These are phyloP conservation scores for Actias luna DNA, from an alignment of 2,888 invertebrate genomes.

Conservation along the genomic window DNA sequence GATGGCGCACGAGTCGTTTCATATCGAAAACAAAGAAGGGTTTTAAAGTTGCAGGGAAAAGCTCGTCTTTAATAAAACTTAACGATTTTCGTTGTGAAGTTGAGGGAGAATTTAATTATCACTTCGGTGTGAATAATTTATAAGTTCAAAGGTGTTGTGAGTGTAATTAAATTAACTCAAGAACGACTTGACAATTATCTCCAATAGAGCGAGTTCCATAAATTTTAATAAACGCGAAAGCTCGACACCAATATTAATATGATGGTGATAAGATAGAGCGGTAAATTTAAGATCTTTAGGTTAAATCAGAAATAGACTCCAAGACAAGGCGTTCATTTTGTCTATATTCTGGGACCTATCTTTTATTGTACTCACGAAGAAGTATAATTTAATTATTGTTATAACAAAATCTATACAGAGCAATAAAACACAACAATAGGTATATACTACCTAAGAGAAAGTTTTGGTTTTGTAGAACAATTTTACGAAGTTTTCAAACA, in stretches of 20 bases:
- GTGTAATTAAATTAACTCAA: constrained; percentile 22
- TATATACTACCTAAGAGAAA: neutral
- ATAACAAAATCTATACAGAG: neutral
- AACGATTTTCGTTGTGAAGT: neutral
- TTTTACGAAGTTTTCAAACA: too few species aligned
- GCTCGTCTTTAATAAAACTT: neutral
- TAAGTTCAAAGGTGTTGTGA: constrained; percentile 21
- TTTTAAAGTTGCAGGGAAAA: neutral
- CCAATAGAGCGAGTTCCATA: neutral
- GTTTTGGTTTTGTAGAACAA: neutral
- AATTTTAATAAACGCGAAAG: constrained; percentile 10
- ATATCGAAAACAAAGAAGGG: neutral
- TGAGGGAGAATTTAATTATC: constrained; percentile 19
- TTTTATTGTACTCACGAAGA: neutral
- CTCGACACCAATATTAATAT: neutral
- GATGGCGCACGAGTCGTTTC: too few species aligned
- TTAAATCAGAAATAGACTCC: neutral
- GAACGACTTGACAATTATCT: constrained; percentile 11
- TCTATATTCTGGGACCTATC: neutral
- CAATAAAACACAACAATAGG: neutral
- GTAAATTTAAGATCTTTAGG: neutral
- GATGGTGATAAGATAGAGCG: neutral
- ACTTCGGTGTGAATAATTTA: constrained; percentile 24
- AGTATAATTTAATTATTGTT: neutral
- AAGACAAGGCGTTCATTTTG: neutral